Evolutionary conservation across 2,888 invertebrate genomes (phyloP).

Genomic region (Agrilus mali): DNA sequence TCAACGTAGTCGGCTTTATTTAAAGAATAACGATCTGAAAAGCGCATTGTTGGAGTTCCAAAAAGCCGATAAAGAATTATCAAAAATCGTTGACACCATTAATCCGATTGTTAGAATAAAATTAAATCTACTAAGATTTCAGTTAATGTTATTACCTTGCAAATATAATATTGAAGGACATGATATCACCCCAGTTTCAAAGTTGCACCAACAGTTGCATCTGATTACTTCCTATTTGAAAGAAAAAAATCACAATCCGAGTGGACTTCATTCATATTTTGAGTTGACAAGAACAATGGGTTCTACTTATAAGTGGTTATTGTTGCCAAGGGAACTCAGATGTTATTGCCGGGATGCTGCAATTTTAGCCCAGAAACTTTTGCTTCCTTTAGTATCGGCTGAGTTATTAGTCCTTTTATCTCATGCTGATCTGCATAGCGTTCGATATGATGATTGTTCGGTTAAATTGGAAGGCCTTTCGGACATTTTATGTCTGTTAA

Average conservation of each 20-base stretch:
- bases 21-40: conserved; percentile 6
- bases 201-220: conserved; percentile 2
- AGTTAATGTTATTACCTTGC: conserved; percentile 14
- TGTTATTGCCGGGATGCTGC: conserved; percentile 19
- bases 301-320: conserved; percentile 17
- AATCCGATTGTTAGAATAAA: conserved; percentile 5
- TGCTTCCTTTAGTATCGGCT: conserved; percentile 22
- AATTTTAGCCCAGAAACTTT: conserved; percentile 21
- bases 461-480: conserved; percentile 22
- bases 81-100: conserved; percentile 3
- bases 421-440: conserved; percentile 21
- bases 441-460: conserved; percentile 21
- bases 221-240: conserved; percentile 5
- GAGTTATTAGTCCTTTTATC: conserved; percentile 21
- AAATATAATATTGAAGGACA: conserved; percentile 14
- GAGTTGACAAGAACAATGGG: conserved; percentile 19
- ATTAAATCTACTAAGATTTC: conserved; percentile 13
- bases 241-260: conserved; percentile 4
- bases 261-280: conserved; percentile 8
- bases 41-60: conserved; percentile 15
- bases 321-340: conserved; percentile 22
- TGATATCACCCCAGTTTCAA: conserved; percentile 2
- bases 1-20: conserved; percentile 11
- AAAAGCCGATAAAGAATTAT: conserved; percentile 13
- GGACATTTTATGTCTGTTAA: conserved; percentile 19